A percentile compares a stretch with the other conserved stretches of the same genome.
Conservation (phyloP, 2,888 invertebrate genomes). For the Cephus sareptanus region DNA sequence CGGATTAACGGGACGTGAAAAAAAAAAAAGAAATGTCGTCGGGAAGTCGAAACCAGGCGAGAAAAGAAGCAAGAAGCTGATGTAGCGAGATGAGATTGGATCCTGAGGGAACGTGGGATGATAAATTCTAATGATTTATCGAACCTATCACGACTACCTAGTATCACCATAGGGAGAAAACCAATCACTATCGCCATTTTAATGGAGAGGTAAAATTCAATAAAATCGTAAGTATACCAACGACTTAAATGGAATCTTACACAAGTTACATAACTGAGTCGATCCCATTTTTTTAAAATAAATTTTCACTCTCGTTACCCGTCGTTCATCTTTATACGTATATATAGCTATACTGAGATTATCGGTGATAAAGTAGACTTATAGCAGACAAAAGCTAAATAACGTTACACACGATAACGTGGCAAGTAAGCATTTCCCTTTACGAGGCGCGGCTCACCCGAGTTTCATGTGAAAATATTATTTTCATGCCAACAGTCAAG, state of each 20-base stretch:
- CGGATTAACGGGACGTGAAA: not conserved
- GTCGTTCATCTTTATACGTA: not conserved
- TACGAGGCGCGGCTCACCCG: constrained; percentile 33
- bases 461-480: constrained; percentile 43
- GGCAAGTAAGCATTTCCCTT: not conserved
- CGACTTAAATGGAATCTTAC: not conserved
- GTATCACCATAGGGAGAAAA: not conserved
- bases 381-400: too few relatives aligned
- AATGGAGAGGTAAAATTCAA: not conserved
- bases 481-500: constrained; percentile 34
- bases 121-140: not conserved
- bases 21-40: not conserved
- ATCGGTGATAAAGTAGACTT: too few relatives aligned
- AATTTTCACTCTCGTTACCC: not conserved
- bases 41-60: not conserved
- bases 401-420: not conserved
- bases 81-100: not conserved
- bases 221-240: not conserved
- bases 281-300: not conserved
- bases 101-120: not conserved
- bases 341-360: too few relatives aligned
- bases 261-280: not conserved
- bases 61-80: not conserved
- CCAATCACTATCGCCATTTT: not conserved
- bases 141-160: not conserved